These are phyloP conservation scores for Mustela lutreola DNA, from an alignment of 2,113 vertebrate species.

Conservation along the genomic window DNA sequence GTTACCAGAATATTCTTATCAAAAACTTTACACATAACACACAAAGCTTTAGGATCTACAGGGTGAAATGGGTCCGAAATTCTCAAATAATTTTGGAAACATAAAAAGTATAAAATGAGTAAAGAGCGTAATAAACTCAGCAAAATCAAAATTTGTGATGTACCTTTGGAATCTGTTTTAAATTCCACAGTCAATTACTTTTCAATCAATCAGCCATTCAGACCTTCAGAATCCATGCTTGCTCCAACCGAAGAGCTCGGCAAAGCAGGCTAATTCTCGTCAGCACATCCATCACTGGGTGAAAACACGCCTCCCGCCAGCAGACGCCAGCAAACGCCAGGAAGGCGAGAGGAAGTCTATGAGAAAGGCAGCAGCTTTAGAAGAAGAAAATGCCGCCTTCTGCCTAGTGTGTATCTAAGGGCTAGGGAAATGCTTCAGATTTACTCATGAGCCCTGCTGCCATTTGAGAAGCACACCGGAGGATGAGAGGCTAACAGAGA, in stretches of 20 bases:
- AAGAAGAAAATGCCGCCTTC: neutral
- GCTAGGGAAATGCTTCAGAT: neutral
- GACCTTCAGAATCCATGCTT: neutral
- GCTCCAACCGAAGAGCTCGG: neutral
- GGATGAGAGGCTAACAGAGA: neutral
- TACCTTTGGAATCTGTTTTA: constrained; percentile 41
- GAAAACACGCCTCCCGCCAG: neutral
- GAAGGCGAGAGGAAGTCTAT: constrained; percentile 26
- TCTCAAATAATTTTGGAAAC: constrained; percentile 44
- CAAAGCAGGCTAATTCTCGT: neutral
- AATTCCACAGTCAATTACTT: constrained; percentile 53
- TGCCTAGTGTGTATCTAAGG: neutral
- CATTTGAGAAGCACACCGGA: neutral
- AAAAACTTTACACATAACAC: neutral
- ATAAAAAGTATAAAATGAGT: constrained; percentile 11
- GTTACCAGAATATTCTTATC: neutral
- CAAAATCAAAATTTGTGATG: neutral
- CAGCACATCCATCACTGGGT: constrained; percentile 33
- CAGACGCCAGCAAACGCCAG: neutral
- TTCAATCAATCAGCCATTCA: constrained; percentile 18
- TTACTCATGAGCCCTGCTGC: neutral
- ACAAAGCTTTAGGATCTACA: neutral
- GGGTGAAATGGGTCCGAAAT: neutral
- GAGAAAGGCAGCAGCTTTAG: constrained; percentile 16
- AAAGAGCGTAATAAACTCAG: neutral